Evolutionary conservation across 2,797 vertebrate genomes (phyloP).

Genomic region (Labroides dimidiatus): DNA sequence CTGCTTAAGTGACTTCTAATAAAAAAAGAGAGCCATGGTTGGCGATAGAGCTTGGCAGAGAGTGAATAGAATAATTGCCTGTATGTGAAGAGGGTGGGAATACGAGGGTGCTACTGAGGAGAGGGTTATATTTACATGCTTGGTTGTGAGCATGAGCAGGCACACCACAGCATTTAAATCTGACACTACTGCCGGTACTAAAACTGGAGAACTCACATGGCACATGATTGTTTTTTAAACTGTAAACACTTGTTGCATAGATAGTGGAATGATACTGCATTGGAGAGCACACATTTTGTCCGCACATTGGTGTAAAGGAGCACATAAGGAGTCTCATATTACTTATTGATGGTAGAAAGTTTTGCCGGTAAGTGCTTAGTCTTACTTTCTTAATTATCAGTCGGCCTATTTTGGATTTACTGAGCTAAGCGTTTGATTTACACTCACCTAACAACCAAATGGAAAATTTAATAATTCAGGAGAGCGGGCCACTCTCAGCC

Average conservation of each 20-base stretch:
- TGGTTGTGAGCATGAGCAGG: conserved; percentile 48
- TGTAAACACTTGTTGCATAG: conserved; percentile 37
- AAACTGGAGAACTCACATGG: conserved; percentile 34
- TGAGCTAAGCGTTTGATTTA: too few relatives aligned
- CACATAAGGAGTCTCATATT: background rate
- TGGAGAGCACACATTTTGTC: background rate
- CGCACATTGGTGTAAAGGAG: background rate
- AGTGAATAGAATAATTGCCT: conserved; percentile 74
- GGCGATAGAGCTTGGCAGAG: conserved; percentile 56
- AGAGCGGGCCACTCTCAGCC: too few relatives aligned
- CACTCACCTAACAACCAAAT: too few relatives aligned
- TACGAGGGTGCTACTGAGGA: conserved; percentile 72
- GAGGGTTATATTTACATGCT: conserved; percentile 74
- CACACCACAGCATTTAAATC: conserved; percentile 62
- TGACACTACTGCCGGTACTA: conserved; percentile 34
- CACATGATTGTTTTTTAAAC: conserved; percentile 49
- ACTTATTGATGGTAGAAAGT: too few relatives aligned
- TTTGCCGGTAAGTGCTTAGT: too few relatives aligned
- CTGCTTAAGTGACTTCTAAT: conserved; percentile 77
- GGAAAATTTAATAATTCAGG: too few relatives aligned
- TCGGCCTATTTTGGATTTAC: too few relatives aligned
- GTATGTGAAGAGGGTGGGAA: conserved; percentile 58
- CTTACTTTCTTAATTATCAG: too few relatives aligned
- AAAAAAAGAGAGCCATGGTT: conserved; percentile 61
- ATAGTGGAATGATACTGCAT: conserved; percentile 12